Evolutionary conservation across 1,140 invertebrate species (phyloP).

Genomic region (Oppia nitens): DNA sequence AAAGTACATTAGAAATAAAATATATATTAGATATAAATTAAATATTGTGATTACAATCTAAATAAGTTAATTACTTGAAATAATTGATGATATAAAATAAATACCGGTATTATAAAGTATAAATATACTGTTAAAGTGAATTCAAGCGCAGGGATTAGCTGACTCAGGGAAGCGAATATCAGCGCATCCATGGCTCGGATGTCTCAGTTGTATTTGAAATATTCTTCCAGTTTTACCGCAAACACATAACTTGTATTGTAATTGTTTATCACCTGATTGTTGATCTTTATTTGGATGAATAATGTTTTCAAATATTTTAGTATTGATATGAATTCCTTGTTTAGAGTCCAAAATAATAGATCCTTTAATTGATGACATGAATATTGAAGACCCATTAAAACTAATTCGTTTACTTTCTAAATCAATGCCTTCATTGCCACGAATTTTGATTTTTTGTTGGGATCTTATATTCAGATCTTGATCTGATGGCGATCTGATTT

Average conservation of each 20-base stretch:
- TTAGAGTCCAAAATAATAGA: conserved; percentile 10
- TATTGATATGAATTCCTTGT: conserved; percentile 11
- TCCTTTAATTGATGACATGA: conserved; percentile 8
- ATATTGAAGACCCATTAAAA: conserved; percentile 7
- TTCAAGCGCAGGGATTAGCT: conserved; percentile 22
- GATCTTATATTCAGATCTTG: conserved; percentile 10
- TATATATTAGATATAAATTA: too few relatives aligned
- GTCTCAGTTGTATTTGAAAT: conserved; percentile 22
- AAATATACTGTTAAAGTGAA: too few relatives aligned
- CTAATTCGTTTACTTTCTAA: conserved; percentile 12
- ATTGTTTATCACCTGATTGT: neutral
- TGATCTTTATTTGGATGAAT: neutral
- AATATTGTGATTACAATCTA: too few relatives aligned
- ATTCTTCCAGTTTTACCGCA: conserved; percentile 23
- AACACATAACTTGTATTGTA: conserved; percentile 24
- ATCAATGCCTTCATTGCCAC: conserved; percentile 13
- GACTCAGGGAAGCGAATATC: conserved; percentile 24
- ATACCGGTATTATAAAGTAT: too few relatives aligned
- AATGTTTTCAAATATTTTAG: neutral
- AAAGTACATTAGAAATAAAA: too few relatives aligned
- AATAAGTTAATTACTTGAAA: too few relatives aligned
- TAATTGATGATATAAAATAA: too few relatives aligned
- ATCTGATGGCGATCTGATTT: conserved; percentile 15
- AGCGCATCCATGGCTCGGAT: conserved; percentile 21
- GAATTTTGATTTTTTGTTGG: conserved; percentile 2